These are phyloP conservation scores for Brachypterus glaber DNA, from an alignment of 2,888 invertebrate species.

Conservation along the genomic window DNA sequence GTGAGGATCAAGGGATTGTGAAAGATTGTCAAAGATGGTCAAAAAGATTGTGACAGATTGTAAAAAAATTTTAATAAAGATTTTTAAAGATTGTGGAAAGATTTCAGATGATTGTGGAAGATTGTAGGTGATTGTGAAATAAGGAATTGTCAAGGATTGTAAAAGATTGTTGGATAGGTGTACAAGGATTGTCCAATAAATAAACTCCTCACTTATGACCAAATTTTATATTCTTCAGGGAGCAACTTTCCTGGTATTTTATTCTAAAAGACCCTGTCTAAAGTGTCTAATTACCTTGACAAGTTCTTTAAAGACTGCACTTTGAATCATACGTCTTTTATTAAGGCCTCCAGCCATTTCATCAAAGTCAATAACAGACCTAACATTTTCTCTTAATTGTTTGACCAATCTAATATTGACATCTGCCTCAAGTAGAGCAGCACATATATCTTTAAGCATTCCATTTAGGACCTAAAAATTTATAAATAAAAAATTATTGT, in stretches of 20 bases:
- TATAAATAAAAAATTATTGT: conserved; percentile 13
- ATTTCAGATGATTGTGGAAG: too few relatives aligned
- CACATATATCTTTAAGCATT: conserved; percentile 98
- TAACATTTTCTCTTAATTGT: conserved; percentile 93
- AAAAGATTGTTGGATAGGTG: too few relatives aligned
- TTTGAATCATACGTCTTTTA: conserved; percentile 97
- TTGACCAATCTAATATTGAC: conserved; percentile 93
- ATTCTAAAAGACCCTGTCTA: neutral
- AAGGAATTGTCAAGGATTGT: too few relatives aligned
- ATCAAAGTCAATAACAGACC: conserved; percentile 95
- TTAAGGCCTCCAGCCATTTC: conserved; percentile 99
- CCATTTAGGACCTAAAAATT: conserved; percentile 80
- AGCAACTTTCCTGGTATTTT: neutral
- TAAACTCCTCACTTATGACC: too few relatives aligned
- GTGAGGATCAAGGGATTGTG: too few relatives aligned
- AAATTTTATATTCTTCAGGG: neutral
- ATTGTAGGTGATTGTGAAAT: too few relatives aligned
- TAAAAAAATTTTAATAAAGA: too few relatives aligned
- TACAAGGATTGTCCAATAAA: too few relatives aligned
- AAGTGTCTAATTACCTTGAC: conserved; percentile 60
- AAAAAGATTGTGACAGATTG: too few relatives aligned
- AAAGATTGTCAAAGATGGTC: too few relatives aligned
- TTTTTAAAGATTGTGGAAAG: neutral
- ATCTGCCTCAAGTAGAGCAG: conserved; percentile 95
- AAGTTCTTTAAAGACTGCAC: conserved; percentile 96